Conservation (phyloP, 2,113 vertebrate species). For the Xiphophorus maculatus region DNA sequence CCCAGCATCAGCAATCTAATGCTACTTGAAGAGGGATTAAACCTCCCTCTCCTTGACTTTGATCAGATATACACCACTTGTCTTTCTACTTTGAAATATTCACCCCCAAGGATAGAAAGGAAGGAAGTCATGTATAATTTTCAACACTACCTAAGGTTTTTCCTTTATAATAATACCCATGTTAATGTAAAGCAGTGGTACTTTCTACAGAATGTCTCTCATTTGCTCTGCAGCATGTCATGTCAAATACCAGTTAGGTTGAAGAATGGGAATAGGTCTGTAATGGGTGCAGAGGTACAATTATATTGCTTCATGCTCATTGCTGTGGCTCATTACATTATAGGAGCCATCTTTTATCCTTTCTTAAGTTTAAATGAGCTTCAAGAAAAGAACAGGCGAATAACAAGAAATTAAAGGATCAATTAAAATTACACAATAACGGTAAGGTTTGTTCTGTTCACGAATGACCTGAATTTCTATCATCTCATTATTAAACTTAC, state of each 20-base stretch:
- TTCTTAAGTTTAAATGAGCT: slow-evolving; percentile 30
- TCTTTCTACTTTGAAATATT: slow-evolving; percentile 73
- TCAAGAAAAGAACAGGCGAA: background rate
- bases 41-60: slow-evolving; percentile 70
- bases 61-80: slow-evolving; percentile 77
- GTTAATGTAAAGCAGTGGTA: slow-evolving; percentile 54
- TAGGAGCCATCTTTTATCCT: background rate
- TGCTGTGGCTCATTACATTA: slow-evolving; percentile 29
- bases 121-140: slow-evolving; percentile 65
- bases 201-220: slow-evolving; percentile 41
- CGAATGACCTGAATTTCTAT: background rate
- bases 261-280: slow-evolving; percentile 15
- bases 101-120: slow-evolving; percentile 56
- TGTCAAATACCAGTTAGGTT: slow-evolving; percentile 45
- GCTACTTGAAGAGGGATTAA: slow-evolving; percentile 78
- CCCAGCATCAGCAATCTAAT: slow-evolving; percentile 71
- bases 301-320: slow-evolving; percentile 24
- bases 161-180: slow-evolving; percentile 59
- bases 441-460: background rate
- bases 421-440: background rate
- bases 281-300: slow-evolving; percentile 8
- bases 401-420: background rate
- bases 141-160: slow-evolving; percentile 56
- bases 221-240: slow-evolving; percentile 47
- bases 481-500: background rate